Percentiles rank a stretch among this genome's conserved stretches.
Conservation (phyloP, 2,888 invertebrate genomes). For the Acheta domesticus region DNA sequence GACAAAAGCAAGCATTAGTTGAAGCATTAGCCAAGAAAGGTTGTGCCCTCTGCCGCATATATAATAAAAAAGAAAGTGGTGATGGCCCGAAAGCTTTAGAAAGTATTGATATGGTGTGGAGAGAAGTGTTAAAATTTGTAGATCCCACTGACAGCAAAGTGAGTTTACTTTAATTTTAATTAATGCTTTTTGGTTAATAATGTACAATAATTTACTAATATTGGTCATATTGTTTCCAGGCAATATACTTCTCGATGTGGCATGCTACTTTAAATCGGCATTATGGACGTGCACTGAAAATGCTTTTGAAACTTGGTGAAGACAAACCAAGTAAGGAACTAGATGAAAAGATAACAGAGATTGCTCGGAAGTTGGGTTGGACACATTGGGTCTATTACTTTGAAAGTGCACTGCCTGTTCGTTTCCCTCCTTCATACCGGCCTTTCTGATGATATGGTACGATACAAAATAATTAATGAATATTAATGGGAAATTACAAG, state of each 20-base stretch:
- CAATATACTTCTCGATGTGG: slow-evolving; percentile 74
- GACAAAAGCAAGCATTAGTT: slow-evolving; percentile 72
- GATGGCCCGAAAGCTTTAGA: slow-evolving; percentile 44
- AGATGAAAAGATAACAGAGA: slow-evolving; percentile 64
- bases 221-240: slow-evolving; percentile 48
- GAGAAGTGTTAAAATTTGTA: slow-evolving; percentile 73
- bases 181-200: neutral
- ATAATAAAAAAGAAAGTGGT: slow-evolving; percentile 46
- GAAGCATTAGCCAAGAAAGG: slow-evolving; percentile 79
- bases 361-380: slow-evolving; percentile 69
- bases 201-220: neutral
- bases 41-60: slow-evolving; percentile 64
- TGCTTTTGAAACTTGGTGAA: slow-evolving; percentile 71
- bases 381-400: slow-evolving; percentile 58
- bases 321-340: slow-evolving; percentile 73
- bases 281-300: slow-evolving; percentile 77
- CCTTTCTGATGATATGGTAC: slow-evolving; percentile 44
- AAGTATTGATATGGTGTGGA: slow-evolving; percentile 56
- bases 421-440: slow-evolving; percentile 65
- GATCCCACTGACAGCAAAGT: slow-evolving; percentile 78
- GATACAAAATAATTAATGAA: neutral
- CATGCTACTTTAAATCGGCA: slow-evolving; percentile 75
- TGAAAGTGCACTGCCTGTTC: slow-evolving; percentile 58
- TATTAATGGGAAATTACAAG: too few species aligned
- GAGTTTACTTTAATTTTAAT: slow-evolving; percentile 38